Base-by-base conservation (phyloP, 2,888 invertebrate species). In the Ferrisia virgata region DNA sequence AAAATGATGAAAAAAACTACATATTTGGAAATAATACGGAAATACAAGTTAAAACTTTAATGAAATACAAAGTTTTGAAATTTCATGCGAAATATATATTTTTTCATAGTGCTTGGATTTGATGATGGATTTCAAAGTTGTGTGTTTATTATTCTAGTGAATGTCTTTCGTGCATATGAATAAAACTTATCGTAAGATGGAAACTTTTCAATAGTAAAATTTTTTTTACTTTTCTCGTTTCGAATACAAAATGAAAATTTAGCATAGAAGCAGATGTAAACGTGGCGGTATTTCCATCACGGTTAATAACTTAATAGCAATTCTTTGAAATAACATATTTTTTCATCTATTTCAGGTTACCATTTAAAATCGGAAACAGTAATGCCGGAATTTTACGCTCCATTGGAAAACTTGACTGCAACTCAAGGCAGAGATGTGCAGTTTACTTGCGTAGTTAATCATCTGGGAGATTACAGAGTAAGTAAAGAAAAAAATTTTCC, bases 381-480 rank as follows among this genome's bases (percentile, higher is more conserved):
- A 85, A 92, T 92, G 87, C 96, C 96, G 4, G 94, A 94, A 89
- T 96, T 96, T 89, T 91, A 96, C 87, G 94, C 94, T 86, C 93
- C 94, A 84, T 89, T 96, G 88, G 94, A 95, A 88, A 96, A 96
- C 89, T 93, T 94, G 88, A 96, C 96, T 64, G 94, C 95, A 85
- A 93, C 94, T 84, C 95, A 95, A 89, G 96, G 96, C 85, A 91
- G 96, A 83, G 96, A 96, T 89, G 93, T 96, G 85, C 93, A 93
- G 88, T 96, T 96, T 89, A 96, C 96, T 81, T 96, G 96, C 88
- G 94, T 95, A 87, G 96, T 96, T 88, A 95, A 96, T 90, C 94
- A 96, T 89, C 92, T 96, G 87, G 95, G 94, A 86, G 91, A 93
- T 88, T 96, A 95, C 89, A 94, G 95, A 92, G 96, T 96, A 91